Evolutionary conservation across 2,113 vertebrate genomes (phyloP).

Genomic region (Herpailurus yagouaroundi): DNA sequence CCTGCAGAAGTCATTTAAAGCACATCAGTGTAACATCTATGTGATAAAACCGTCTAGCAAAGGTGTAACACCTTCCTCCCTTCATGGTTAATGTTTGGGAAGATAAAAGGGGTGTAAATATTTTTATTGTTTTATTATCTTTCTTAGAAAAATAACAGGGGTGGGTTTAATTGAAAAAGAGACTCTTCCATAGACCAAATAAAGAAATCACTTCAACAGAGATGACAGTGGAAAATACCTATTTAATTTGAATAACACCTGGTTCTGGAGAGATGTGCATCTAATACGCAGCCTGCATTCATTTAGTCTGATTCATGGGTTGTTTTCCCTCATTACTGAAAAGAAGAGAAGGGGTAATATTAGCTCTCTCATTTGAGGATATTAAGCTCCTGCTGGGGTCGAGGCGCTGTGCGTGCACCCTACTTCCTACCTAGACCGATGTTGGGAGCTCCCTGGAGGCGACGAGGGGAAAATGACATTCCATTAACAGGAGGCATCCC

Average conservation of each 20-base stretch:
- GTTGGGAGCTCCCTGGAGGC: conserved; percentile 54
- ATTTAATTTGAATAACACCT: conserved; percentile 42
- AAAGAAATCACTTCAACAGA: conserved; percentile 32
- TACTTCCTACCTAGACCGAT: neutral
- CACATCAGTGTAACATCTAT: neutral
- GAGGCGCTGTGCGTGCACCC: neutral
- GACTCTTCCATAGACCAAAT: conserved; percentile 22
- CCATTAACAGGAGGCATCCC: conserved; percentile 56
- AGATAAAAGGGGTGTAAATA: conserved; percentile 54
- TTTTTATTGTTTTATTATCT: conserved; percentile 58
- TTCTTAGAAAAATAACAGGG: conserved; percentile 49
- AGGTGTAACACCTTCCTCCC: conserved; percentile 12
- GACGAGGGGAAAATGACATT: conserved; percentile 31
- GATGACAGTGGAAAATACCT: conserved; percentile 37
- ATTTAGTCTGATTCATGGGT: conserved; percentile 29
- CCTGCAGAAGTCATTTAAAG: conserved; percentile 44
- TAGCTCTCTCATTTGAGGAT: conserved; percentile 26
- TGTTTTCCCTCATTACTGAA: neutral
- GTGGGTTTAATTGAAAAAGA: conserved; percentile 65
- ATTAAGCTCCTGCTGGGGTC: conserved; percentile 4
- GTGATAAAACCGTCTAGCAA: conserved; percentile 52
- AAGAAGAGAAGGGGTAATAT: conserved; percentile 14
- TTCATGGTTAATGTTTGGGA: conserved; percentile 43
- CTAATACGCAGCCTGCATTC: neutral
- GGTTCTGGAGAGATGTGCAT: conserved; percentile 20